These are phyloP conservation scores for Noctua janthe DNA, from an alignment of 2,888 invertebrate genomes.

Conservation along the genomic window DNA sequence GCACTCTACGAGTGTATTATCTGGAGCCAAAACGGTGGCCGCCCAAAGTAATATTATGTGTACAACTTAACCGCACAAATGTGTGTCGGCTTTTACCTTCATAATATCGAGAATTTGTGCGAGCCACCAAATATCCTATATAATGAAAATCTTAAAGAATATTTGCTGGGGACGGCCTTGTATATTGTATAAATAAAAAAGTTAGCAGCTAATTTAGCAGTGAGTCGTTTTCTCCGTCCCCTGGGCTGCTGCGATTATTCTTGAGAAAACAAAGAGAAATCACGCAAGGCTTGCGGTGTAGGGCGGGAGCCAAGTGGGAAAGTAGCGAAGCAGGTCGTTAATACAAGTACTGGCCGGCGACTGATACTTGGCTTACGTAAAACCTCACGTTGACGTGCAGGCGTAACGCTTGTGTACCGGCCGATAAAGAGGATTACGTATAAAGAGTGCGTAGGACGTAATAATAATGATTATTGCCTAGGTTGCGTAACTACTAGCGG, in stretches of 20 bases:
- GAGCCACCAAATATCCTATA: constrained; percentile 38
- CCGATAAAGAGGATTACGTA: constrained; percentile 41
- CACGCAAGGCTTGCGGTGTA: constrained; percentile 67
- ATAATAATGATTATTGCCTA: constrained; percentile 11
- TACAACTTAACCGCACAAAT: constrained; percentile 52
- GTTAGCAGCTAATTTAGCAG: constrained; percentile 71
- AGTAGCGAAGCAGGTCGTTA: constrained; percentile 74
- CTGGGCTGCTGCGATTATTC: constrained; percentile 69
- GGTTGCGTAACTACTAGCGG: not conserved
- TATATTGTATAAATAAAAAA: constrained; percentile 70
- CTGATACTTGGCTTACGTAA: constrained; percentile 73
- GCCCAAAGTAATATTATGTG: constrained; percentile 45
- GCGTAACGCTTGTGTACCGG: constrained; percentile 42
- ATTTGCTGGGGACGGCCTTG: constrained; percentile 60
- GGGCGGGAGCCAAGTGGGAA: constrained; percentile 71
- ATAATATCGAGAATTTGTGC: constrained; percentile 61
- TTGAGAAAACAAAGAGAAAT: constrained; percentile 75
- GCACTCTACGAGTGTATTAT: constrained; percentile 45
- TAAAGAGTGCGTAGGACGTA: constrained; percentile 8
- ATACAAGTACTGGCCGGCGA: constrained; percentile 69
- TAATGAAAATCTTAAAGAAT: constrained; percentile 67
- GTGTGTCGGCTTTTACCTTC: constrained; percentile 55
- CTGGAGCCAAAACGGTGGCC: constrained; percentile 35
- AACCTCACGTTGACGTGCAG: constrained; percentile 43
- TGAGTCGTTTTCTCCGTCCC: constrained; percentile 68